These are phyloP conservation scores for Chlorops oryzae DNA, from an alignment of 1,140 invertebrate species.

Conservation along the genomic window DNA sequence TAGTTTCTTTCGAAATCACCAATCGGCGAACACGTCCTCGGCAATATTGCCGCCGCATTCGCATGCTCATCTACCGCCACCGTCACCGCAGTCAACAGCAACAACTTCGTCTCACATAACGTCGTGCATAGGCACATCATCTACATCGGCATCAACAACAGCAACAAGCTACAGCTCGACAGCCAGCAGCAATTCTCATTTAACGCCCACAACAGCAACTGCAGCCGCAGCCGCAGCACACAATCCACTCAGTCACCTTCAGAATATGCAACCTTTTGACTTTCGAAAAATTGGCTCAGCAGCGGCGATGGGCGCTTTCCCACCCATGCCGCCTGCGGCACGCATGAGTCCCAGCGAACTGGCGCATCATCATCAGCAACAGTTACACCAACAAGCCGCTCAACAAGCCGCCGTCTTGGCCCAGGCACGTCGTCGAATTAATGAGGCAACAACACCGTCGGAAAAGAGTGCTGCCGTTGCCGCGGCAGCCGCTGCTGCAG, in stretches of 20 bases:
- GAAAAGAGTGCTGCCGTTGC: slow-evolving; percentile 32
- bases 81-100: slow-evolving; percentile 14
- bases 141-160: neutral
- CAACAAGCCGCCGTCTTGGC: slow-evolving; percentile 27
- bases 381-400: slow-evolving; percentile 20
- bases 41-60: slow-evolving; percentile 16
- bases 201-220: slow-evolving; percentile 33
- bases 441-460: slow-evolving; percentile 48
- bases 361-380: slow-evolving; percentile 27
- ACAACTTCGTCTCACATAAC: slow-evolving; percentile 34
- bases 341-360: slow-evolving; percentile 42
- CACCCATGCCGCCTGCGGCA: slow-evolving; percentile 24
- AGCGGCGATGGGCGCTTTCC: slow-evolving; percentile 47
- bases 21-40: too few relatives aligned
- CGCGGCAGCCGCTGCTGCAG: slow-evolving; percentile 43
- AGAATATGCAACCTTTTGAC: slow-evolving; percentile 93
- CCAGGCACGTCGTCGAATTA: slow-evolving; percentile 47
- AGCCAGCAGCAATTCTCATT: slow-evolving; percentile 17
- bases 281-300: slow-evolving; percentile 68
- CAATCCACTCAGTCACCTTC: slow-evolving; percentile 78
- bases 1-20: slow-evolving; percentile 50
- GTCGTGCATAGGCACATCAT: neutral
- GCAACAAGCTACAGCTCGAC: neutral
- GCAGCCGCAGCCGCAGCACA: slow-evolving; percentile 47
- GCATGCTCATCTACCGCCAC: slow-evolving; percentile 7